A percentile compares a stretch with the other conserved stretches of the same genome.
These are phyloP conservation scores for Xyliphius kryptos DNA, from an alignment of 2,113 vertebrate species.

Conservation along the genomic window DNA sequence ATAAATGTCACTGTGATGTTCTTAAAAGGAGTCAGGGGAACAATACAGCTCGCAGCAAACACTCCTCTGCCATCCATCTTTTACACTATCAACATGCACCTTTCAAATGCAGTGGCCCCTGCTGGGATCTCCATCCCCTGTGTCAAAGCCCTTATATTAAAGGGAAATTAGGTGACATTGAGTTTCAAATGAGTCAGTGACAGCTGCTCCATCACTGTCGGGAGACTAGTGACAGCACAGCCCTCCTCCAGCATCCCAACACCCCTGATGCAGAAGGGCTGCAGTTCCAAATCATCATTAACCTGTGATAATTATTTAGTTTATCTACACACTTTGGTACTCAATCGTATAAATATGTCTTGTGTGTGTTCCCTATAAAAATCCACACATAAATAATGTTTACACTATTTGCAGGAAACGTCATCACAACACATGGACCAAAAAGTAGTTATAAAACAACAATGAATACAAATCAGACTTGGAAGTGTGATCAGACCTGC, in stretches of 20 bases:
- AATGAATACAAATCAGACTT: too few species aligned
- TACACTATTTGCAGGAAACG: too few species aligned
- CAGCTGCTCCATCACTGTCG: conserved; percentile 52
- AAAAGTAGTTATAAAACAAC: too few species aligned
- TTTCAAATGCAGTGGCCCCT: conserved; percentile 49
- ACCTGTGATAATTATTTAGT: too few species aligned
- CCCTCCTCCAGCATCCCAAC: conserved; percentile 19
- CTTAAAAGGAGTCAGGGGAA: conserved; percentile 40
- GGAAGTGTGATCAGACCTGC: too few species aligned
- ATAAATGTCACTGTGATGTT: conserved; percentile 42
- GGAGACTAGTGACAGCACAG: conserved; percentile 16
- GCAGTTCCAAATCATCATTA: neutral
- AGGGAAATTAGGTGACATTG: conserved; percentile 56
- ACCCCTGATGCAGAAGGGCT: conserved; percentile 1
- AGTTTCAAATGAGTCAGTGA: conserved; percentile 54
- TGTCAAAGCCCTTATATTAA: conserved; percentile 42
- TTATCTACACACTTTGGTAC: too few species aligned
- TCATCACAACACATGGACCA: too few species aligned
- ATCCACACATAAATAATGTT: too few species aligned
- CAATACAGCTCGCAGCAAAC: conserved; percentile 44
- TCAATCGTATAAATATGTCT: too few species aligned
- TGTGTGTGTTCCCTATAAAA: too few species aligned
- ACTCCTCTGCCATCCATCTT: conserved; percentile 48
- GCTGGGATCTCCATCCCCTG: conserved; percentile 41
- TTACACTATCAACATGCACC: conserved; percentile 38